Evolutionary conservation across 2,113 vertebrate genomes (phyloP), one percentile per base, ranked within the genome.

Genomic region (Pionites leucogaster): DNA sequence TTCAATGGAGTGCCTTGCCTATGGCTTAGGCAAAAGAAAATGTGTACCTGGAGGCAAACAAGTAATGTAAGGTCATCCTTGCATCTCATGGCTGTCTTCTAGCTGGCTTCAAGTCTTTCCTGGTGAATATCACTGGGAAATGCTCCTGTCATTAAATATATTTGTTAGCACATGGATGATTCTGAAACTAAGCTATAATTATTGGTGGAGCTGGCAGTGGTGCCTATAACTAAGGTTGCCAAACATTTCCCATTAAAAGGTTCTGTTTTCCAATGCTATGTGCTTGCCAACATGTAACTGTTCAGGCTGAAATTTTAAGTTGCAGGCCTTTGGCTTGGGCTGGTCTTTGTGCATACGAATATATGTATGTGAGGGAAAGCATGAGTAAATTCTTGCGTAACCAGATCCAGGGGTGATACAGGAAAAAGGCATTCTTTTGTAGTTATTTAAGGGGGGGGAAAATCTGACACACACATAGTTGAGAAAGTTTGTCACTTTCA

Each of bases 131-230:
- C 62, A 8, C 53, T 92, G 91, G 89, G 81, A 91, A 87, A 72
- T 3, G 24, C 35, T 63, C 41, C 62, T 80, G 64, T 77, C 16
- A 4, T 92, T 67, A 74, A 81, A 92, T 88, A 67, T 70, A 59
- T 95, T 78, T 59, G 55, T 92, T 81, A 96, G 82, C 71, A 86
- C 60, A 18, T 0, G 81, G 86, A 68, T 87, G 93, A 71, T 59
- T 77, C 76, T 57, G 86, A 91, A 95, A 87, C 91, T 46, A 9
- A 93, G 85, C 93, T 88, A 17, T 94, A 83, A 96, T 96, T 96
- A 92, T 63, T 96, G 95, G 93, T 75, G 79, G 82, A 96, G 93
- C 75, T 96, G 95, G 95, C 93, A 96, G 78, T 59, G 70, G 28
- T 88, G 89, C 33, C 78, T 47, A 8, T 46, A 83, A 31, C 83